Base-by-base conservation (phyloP, 37 sponge, comb jelly and placozoan species). In the Theonella swinhoei region DNA sequence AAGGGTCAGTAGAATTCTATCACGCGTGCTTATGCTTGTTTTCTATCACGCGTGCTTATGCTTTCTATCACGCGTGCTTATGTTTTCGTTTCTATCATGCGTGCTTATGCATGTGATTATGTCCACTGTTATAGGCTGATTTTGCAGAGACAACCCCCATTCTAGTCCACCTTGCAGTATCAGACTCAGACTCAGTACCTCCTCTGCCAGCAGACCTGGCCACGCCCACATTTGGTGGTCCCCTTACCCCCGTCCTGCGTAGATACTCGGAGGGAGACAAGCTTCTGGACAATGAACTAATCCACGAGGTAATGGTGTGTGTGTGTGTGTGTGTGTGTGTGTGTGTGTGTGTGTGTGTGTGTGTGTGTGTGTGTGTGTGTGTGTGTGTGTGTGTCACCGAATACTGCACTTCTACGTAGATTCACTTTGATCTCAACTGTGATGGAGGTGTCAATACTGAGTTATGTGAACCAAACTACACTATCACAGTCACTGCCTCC, bases 231-330 rank as follows among this genome's bases (percentile, higher is more conserved):
- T 58, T 79, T 8, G 87, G 87, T 3, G 74, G 70, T 7, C 60
- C 87, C 22, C 80, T 87, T 29, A 79, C 79, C 41, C 87, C 87
- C 8, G 38, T 74, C 7, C 81, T 86, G 31, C 54, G 14, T 7
- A 35, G 75, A 37, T 78, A 72, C 64, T 9, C 63, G 3, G 5
- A 9, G 19, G 86, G 86, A 39, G 75, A 83, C 47, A 25, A 33
- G 5, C 74, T 34, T 26, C 28, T 74, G 0, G 11, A 40, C 3
- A 17, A 83, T 4, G 41, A 60, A 4, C 37, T 68, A 47, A 71
- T 9, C 77, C n/a, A 72, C 34, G 39, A 17, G 9, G 19, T 14
- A 5, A n/a, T n/a, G n/a, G n/a, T n/a, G n/a, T n/a, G n/a, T n/a
- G n/a, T n/a, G n/a, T n/a, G n/a, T n/a, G n/a, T n/a, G n/a, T n/a